Evolutionary conservation across 2,888 invertebrate species (phyloP).

Genomic region (Biston stratarius): DNA sequence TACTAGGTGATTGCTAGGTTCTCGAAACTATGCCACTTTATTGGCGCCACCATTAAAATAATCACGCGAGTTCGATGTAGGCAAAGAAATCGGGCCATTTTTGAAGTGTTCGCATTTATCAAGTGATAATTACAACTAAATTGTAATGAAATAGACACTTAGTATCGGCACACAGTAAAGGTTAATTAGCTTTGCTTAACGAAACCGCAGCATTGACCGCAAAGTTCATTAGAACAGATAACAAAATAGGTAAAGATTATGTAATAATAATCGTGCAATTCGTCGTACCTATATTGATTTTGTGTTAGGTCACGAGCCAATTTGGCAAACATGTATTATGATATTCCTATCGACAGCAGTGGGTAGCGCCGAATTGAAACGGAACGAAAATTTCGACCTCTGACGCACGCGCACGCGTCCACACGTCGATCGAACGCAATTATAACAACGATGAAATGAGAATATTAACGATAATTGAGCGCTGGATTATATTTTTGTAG

Average conservation of each 20-base stretch:
- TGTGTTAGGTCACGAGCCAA: constrained; percentile 43
- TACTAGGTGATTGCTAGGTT: constrained; percentile 39
- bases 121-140: constrained; percentile 1
- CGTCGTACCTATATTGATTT: constrained; percentile 4
- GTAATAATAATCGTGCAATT: constrained; percentile 9
- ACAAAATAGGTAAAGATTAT: neutral
- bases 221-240: constrained; percentile 32
- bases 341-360: constrained; percentile 31
- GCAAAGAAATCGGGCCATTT: neutral
- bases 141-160: constrained; percentile 14
- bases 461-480: constrained; percentile 14
- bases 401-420: constrained; percentile 68
- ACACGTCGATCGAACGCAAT: constrained; percentile 54
- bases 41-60: constrained; percentile 37
- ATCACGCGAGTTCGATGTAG: constrained; percentile 14
- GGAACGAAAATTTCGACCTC: constrained; percentile 58
- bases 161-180: constrained; percentile 8
- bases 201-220: constrained; percentile 32
- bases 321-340: constrained; percentile 57
- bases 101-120: neutral
- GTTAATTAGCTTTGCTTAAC: constrained; percentile 22
- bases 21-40: constrained; percentile 34
- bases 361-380: constrained; percentile 54
- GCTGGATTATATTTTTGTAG: constrained; percentile 1
- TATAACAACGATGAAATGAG: constrained; percentile 14